Base-by-base conservation (phyloP, 2,797 vertebrate species). In the Remorina albescens region DNA sequence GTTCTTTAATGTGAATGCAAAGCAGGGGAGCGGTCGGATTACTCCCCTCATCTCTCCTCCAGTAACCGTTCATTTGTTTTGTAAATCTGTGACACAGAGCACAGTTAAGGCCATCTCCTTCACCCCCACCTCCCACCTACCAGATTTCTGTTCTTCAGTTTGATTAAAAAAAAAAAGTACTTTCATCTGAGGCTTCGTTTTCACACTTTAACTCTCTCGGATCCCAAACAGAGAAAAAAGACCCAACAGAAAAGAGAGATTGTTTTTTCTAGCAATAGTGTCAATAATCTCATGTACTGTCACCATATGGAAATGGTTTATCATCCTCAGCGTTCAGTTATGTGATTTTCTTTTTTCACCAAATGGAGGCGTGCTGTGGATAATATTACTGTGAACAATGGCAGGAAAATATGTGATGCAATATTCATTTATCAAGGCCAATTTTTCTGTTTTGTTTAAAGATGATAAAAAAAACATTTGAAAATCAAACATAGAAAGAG, bases 171-270 rank as follows among this genome's bases (percentile, higher is more conserved):
- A 80, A 88, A 47, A 26, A 9, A 59, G 72, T 70, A 71, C 85
- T 91, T 90, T 91, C 81, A 88, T 83, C 71, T 7, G 37, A 71
- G 69, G 78, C 62, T 94, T 80, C 23, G 6, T 80, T 93, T 93
- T 90, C 92, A 71, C 6, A n/a, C 42, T 60, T 15, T 41, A 6
- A 15, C 47, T 74, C 49, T 65, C 62, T 50, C n/a, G 67, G 67
- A 66, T 51, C 61, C 44, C 58, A 55, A 71, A 79, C 37, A 32
- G 32, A 76, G 53, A 60, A 47, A 58, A 16, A n/a, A 58, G 19
- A 46, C 44, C 47, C 3, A 63, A 32, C 50, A 3, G 12, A 13
- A 49, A 58, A 30, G 37, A 34, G 25, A 64, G 26, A n/a, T 44
- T n/a, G 7, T 44, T 23, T 12, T 47, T 47, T 11, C 21, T 37